Percentiles rank a stretch among this genome's conserved stretches.
phyloP scores from a whole-genome alignment of 2,888 invertebrate genomes.

The Cepaea hortensis region DNA sequence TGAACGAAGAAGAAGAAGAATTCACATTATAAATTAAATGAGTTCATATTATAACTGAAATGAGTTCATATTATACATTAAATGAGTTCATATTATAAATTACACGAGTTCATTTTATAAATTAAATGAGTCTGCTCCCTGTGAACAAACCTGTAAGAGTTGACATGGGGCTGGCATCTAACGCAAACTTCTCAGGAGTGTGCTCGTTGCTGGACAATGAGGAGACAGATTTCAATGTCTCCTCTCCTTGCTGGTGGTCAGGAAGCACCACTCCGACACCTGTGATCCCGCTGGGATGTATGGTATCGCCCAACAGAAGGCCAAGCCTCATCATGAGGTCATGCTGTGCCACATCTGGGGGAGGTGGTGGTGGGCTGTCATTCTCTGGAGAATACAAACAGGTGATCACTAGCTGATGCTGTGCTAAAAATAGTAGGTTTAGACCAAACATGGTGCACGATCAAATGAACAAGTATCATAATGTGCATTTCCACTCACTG shows the following conservation, averaged over 20 bases:
- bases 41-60: too few relatives aligned
- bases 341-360: constrained; percentile 81
- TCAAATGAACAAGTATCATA: too few relatives aligned
- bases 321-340: constrained; percentile 90
- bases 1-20: too few relatives aligned
- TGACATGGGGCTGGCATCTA: constrained; percentile 87
- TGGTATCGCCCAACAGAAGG: constrained; percentile 85
- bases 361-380: constrained; percentile 72
- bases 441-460: too few relatives aligned
- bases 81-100: too few relatives aligned
- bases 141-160: constrained; percentile 83
- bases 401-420: not conserved
- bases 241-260: constrained; percentile 42
- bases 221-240: constrained; percentile 77
- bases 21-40: too few relatives aligned
- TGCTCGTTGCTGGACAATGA: constrained; percentile 80
- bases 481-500: too few relatives aligned
- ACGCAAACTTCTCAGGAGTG: constrained; percentile 80
- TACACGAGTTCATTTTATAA: too few relatives aligned
- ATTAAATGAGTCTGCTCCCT: not conserved
- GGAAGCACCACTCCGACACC: constrained; percentile 46
- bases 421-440: not conserved
- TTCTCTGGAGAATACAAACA: constrained; percentile 28
- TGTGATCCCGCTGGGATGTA: constrained; percentile 60
- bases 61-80: too few relatives aligned